A percentile compares a stretch with the other conserved stretches of the same genome.
These are phyloP conservation scores for Myoxocephalus aenaeus DNA, from an alignment of 2,797 vertebrate species.

Conservation along the genomic window DNA sequence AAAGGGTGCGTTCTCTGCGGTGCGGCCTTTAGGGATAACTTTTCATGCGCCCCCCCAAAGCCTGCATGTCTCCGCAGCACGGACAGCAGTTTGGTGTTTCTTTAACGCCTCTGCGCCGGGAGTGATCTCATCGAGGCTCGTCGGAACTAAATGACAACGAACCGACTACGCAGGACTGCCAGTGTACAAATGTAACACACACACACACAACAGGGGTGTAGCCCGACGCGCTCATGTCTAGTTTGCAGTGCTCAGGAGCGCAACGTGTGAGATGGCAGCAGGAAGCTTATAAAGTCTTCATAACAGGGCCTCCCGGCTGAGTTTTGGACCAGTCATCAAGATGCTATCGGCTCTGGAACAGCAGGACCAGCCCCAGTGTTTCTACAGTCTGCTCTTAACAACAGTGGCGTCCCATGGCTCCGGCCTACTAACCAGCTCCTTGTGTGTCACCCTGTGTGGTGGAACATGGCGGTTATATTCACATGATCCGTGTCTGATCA, in stretches of 20 bases:
- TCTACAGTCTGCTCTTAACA: constrained; percentile 65
- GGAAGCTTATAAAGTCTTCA: constrained; percentile 72
- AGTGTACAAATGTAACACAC: constrained; percentile 35
- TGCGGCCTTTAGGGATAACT: constrained; percentile 42
- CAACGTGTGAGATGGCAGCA: constrained; percentile 62
- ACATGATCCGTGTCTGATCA: constrained; percentile 28
- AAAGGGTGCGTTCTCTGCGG: constrained; percentile 40
- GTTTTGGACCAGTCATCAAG: constrained; percentile 71
- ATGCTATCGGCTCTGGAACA: constrained; percentile 74
- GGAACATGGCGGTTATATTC: constrained; percentile 9
- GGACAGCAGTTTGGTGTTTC: neutral
- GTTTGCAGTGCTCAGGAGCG: too few species aligned
- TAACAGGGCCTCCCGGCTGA: constrained; percentile 60
- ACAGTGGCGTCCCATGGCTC: constrained; percentile 53
- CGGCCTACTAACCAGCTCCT: constrained; percentile 62
- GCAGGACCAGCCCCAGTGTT: constrained; percentile 66
- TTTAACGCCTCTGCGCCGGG: neutral
- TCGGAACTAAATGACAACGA: constrained; percentile 23
- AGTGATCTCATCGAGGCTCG: constrained; percentile 15
- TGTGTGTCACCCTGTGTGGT: constrained; percentile 70
- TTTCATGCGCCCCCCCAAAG: constrained; percentile 4
- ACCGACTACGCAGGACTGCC: constrained; percentile 24
- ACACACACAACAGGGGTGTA: constrained; percentile 7
- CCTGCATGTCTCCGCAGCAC: neutral
- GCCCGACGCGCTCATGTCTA: constrained; percentile 42